These are phyloP conservation scores for Euphysa ruthae DNA, from an alignment of 30 jellyfish, hydroid and myxozoan genomes.

Conservation along the genomic window DNA sequence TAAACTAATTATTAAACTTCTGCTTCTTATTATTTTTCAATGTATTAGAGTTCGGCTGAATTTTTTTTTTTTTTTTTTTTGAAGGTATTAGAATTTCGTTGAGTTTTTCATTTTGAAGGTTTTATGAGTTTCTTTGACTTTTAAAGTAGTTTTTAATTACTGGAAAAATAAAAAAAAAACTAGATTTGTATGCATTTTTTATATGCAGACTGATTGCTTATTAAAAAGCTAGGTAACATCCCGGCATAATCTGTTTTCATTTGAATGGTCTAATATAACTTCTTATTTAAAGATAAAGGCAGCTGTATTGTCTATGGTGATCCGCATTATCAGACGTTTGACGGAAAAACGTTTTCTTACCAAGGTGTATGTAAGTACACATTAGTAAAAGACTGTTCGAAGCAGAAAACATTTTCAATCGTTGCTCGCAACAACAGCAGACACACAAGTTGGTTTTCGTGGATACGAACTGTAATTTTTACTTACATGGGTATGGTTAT, in stretches of 20 bases:
- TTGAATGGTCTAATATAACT: background rate
- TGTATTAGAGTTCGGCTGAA: too few species aligned
- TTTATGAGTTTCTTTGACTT: too few species aligned
- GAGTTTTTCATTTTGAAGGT: too few species aligned
- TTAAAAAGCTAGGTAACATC: too few species aligned
- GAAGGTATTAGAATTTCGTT: too few species aligned
- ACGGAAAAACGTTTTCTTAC: conserved; percentile 62
- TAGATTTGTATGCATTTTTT: background rate
- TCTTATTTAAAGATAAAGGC: conserved; percentile 28
- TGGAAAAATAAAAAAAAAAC: background rate
- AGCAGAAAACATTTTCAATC: conserved; percentile 24
- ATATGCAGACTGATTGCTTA: too few species aligned
- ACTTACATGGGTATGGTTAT: conserved; percentile 31
- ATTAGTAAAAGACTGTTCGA: conserved; percentile 39
- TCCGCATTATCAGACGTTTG: conserved; percentile 87
- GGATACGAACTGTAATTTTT: conserved; percentile 66
- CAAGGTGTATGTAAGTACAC: conserved; percentile 78
- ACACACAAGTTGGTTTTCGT: conserved; percentile 57
- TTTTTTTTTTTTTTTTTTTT: too few species aligned
- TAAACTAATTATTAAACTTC: too few species aligned
- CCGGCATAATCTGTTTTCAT: background rate
- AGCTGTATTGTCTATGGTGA: conserved; percentile 71
- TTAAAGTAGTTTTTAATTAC: too few species aligned
- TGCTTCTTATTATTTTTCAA: too few species aligned
- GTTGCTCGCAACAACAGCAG: conserved; percentile 47